Evolutionary conservation across 2,888 invertebrate species (phyloP).

Genomic region (Acrobasis consociella): DNA sequence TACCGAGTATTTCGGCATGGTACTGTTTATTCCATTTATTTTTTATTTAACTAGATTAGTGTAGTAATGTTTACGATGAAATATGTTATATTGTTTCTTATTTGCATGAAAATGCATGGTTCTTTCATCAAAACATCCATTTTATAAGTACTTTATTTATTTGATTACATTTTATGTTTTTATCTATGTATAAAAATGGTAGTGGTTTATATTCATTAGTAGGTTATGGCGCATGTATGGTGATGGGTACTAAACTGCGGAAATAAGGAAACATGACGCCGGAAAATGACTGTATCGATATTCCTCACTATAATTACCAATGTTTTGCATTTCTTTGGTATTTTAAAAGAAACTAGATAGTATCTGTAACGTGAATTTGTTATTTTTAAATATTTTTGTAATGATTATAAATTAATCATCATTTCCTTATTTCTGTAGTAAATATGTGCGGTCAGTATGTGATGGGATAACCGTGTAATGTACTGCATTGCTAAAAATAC

Average conservation of each 20-base stretch:
- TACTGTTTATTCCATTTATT: not conserved
- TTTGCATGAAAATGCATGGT: not conserved
- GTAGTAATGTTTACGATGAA: too few species aligned
- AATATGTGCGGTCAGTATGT: not conserved
- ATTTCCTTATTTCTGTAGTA: conserved; percentile 14
- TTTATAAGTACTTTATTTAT: not conserved
- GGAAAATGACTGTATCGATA: not conserved
- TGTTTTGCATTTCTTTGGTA: too few species aligned
- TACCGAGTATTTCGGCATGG: too few species aligned
- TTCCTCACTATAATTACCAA: too few species aligned
- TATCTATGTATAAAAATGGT: not conserved
- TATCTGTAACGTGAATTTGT: not conserved
- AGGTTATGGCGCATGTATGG: conserved; percentile 28
- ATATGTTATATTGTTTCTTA: not conserved
- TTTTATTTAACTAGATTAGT: too few species aligned
- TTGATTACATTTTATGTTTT: not conserved
- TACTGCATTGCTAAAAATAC: conserved; percentile 23
- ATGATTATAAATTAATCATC: not conserved
- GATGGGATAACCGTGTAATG: conserved; percentile 11
- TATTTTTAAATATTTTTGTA: not conserved
- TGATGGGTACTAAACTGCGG: conserved; percentile 23
- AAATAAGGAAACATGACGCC: conserved; percentile 23
- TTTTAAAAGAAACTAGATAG: too few species aligned
- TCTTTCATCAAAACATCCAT: not conserved
- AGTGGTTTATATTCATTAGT: not conserved